These are phyloP conservation scores for Typhlichthys subterraneus DNA, from an alignment of 2,797 vertebrate species.

Conservation along the genomic window DNA sequence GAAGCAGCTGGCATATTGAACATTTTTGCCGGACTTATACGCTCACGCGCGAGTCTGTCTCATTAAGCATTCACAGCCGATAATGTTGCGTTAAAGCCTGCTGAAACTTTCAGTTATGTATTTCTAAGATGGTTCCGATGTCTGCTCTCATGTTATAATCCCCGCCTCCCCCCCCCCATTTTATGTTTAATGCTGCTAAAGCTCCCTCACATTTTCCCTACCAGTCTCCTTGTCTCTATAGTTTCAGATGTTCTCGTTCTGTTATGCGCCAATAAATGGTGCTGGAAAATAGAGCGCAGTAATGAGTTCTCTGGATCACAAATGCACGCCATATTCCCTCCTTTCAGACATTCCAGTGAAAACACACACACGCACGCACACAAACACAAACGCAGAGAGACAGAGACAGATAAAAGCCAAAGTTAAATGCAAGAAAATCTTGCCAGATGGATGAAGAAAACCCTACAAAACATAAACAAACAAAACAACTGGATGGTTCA, in stretches of 20 bases:
- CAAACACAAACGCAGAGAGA: no score
- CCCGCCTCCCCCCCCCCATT: neutral
- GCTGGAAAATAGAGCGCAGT: slow-evolving; percentile 30
- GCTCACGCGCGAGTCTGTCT: slow-evolving; percentile 2
- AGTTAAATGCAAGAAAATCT: neutral
- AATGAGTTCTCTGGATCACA: slow-evolving; percentile 17
- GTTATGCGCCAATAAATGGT: neutral
- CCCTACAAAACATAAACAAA: no score
- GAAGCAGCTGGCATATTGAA: slow-evolving; percentile 9
- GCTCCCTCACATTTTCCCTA: slow-evolving; percentile 23
- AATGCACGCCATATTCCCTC: neutral
- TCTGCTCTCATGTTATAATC: neutral
- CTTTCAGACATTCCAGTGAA: neutral
- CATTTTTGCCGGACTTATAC: slow-evolving; percentile 7
- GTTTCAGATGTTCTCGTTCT: neutral
- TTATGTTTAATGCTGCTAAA: neutral
- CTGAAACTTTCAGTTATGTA: slow-evolving; percentile 3
- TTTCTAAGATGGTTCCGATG: neutral
- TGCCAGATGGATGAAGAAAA: neutral
- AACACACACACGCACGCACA: neutral
- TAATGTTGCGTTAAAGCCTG: neutral
- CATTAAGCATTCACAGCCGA: slow-evolving; percentile 17
- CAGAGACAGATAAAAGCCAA: slow-evolving; percentile 3
- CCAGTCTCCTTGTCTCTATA: neutral
- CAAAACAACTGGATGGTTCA: neutral